Evolutionary conservation across 2,113 vertebrate species (phyloP), one percentile per base, ranked within the genome.

Genomic region (Epinephelus cyanopodus): DNA sequence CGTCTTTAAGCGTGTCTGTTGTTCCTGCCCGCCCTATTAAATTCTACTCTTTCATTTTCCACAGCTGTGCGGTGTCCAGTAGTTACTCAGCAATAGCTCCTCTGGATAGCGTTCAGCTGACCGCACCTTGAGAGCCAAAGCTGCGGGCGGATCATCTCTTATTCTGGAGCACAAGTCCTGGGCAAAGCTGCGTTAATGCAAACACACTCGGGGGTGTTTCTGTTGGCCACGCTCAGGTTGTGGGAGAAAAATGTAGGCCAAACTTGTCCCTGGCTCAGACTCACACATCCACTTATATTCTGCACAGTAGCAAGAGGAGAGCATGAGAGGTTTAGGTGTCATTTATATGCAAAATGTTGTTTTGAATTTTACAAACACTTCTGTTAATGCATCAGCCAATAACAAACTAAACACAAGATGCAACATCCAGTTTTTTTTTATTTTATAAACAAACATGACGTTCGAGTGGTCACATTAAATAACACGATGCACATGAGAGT

Each of bases 1-100:
- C 21, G 19, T 78, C 45, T 77, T 33, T 52, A 37, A 50, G 64
- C 13, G 19, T 18, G 64, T 72, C 73, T 78, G 64, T 79, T 83
- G 70, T 50, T 80, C 48, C 56, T 62, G 27, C 37, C 57, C 58
- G 58, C 58, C 57, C 50, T 58, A 74, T 82, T 78, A 71, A 82
- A 23, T 77, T 74, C 79, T 72, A 64, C 54, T 45, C 81, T 86
- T 88, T 85, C 60, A 81, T 79, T 89, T 85, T 85, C 84, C 88
- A 74, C 70, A 18, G 50, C 48, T 48, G 53, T 85, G 79, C 57
- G 75, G 78, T 50, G 71, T 80, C 77, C 84, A 65, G 77, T 75
- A 77, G 79, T 74, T 71, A 61, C 45, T 80, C 57, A 66, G 67
- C 58, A 72, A 18, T 79, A 62, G 52, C 64, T 77, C 62, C 21